These are phyloP conservation scores for Mycteria americana DNA, from an alignment of 2,797 vertebrate species.

Conservation along the genomic window DNA sequence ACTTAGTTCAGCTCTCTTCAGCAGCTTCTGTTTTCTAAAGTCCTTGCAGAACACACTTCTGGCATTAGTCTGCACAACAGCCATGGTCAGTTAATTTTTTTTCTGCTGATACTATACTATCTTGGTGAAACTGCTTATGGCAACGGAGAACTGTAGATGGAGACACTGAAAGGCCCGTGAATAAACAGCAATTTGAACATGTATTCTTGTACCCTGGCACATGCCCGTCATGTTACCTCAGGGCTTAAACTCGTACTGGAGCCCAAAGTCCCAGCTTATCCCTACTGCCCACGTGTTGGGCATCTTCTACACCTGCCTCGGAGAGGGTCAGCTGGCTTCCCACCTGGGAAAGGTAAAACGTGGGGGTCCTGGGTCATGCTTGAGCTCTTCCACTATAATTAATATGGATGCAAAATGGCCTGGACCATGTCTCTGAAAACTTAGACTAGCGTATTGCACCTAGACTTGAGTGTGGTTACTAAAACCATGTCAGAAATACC, in stretches of 20 bases:
- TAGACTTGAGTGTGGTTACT: background rate
- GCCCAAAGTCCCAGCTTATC: background rate
- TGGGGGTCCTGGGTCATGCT: background rate
- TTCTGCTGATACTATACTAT: background rate
- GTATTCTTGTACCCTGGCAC: background rate
- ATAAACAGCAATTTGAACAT: background rate
- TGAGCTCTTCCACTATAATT: background rate
- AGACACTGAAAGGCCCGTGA: background rate
- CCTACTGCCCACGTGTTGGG: accelerated
- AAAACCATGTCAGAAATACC: background rate
- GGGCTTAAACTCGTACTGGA: background rate
- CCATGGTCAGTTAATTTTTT: background rate
- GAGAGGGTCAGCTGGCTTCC: background rate
- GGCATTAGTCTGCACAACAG: background rate
- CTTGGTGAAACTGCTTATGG: background rate
- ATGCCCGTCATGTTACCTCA: background rate
- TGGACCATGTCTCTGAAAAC: background rate
- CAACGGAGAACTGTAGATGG: background rate
- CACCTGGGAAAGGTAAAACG: background rate
- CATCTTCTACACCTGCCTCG: background rate
- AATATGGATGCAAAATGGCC: background rate
- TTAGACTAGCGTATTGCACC: background rate
- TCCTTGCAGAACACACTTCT: background rate
- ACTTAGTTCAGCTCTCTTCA: constrained; percentile 1
- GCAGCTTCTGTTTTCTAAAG: background rate